Evolutionary conservation across 2,113 vertebrate genomes (phyloP).

Genomic region (Leucoraja erinaceus): DNA sequence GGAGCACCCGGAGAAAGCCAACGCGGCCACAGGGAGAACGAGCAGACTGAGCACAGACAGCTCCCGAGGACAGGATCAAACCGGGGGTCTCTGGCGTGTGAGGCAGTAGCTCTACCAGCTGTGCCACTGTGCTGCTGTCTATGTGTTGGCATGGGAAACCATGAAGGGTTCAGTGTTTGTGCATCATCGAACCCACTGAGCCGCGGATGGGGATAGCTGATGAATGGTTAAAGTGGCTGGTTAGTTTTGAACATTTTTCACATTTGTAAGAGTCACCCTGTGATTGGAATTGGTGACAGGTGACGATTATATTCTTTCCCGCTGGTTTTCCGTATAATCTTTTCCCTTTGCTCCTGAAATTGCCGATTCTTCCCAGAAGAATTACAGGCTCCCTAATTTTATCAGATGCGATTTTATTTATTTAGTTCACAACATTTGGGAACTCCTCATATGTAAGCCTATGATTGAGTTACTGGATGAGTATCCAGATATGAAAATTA

Average conservation of each 20-base stretch:
- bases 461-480: too few relatives aligned
- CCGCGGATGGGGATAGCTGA: neutral
- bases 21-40: too few relatives aligned
- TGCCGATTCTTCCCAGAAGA: neutral
- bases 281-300: neutral
- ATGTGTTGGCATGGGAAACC: neutral
- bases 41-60: too few relatives aligned
- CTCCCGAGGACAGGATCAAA: too few relatives aligned
- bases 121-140: neutral
- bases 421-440: too few relatives aligned
- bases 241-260: neutral
- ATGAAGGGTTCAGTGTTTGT: neutral
- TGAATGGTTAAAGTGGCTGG: neutral
- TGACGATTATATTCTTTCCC: neutral
- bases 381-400: neutral
- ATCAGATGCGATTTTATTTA: too few relatives aligned
- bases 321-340: neutral
- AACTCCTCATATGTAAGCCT: too few relatives aligned
- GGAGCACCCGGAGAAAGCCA: too few relatives aligned
- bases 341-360: neutral
- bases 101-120: too few relatives aligned
- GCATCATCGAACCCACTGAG: too few relatives aligned
- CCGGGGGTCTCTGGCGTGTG: too few relatives aligned
- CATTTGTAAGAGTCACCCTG: neutral
- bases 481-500: too few relatives aligned